These are phyloP conservation scores for Phymorhynchus buccinoides DNA, from an alignment of 1,140 invertebrate genomes.

Conservation along the genomic window DNA sequence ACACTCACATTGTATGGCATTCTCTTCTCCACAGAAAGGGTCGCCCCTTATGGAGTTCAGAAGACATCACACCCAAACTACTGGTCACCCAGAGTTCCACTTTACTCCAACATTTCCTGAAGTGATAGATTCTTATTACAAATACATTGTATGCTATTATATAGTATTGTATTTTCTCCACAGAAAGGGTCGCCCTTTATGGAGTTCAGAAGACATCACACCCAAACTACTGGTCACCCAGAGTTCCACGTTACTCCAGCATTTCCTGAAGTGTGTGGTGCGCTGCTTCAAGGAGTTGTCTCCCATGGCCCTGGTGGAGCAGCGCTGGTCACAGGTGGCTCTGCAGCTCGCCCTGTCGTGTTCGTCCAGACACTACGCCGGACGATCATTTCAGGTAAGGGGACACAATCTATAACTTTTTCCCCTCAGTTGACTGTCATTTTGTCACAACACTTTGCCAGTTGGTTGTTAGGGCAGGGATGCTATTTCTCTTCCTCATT, in stretches of 20 bases:
- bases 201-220: slow-evolving; percentile 98
- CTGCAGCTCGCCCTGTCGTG: slow-evolving; percentile 95
- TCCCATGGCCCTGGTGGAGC: slow-evolving; percentile 86
- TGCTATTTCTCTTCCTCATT: no score
- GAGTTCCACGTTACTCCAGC: slow-evolving; percentile 85
- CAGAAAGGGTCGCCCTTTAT: slow-evolving; percentile 80
- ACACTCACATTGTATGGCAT: no score
- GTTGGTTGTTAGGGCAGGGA: no score
- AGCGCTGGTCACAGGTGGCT: slow-evolving; percentile 95
- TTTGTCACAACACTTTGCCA: no score
- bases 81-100: slow-evolving; percentile 87
- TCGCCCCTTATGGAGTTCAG: slow-evolving; percentile 94
- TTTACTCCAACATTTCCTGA: slow-evolving; percentile 89
- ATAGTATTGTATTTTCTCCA: slow-evolving; percentile 35
- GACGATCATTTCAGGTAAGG: slow-evolving; percentile 87
- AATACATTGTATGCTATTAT: no score
- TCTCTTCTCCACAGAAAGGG: slow-evolving; percentile 64
- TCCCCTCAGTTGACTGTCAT: no score
- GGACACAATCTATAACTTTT: no score
- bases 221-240: slow-evolving; percentile 94
- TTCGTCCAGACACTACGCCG: slow-evolving; percentile 97
- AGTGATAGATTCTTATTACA: no score
- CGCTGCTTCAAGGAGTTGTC: slow-evolving; percentile 92
- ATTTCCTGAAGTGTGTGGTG: slow-evolving; percentile 83
- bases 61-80: slow-evolving; percentile 97